Evolutionary conservation across 2,113 vertebrate genomes (phyloP).

Genomic region (Marcusenius ussheri): DNA sequence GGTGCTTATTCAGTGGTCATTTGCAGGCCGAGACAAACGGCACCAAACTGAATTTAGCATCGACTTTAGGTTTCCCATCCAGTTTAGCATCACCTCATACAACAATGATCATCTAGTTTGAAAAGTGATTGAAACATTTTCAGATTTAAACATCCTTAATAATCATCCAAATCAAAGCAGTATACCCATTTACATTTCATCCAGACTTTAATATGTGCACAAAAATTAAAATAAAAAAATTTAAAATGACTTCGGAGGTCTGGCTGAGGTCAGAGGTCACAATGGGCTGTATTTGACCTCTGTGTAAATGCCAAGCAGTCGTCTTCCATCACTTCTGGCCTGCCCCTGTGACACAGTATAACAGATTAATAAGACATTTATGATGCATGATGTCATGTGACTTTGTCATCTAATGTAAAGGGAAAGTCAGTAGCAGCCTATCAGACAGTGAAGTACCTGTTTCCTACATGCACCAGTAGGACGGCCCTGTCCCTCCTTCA

Average conservation of each 20-base stretch:
- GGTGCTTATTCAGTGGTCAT: no score
- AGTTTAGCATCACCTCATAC: neutral
- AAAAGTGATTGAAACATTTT: neutral
- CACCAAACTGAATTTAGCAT: neutral
- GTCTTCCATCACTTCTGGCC: neutral
- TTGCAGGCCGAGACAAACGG: no score
- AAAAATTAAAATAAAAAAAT: neutral
- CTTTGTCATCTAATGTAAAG: neutral
- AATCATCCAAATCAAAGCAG: neutral
- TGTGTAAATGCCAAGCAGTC: no score
- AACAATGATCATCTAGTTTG: neutral
- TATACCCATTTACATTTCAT: neutral
- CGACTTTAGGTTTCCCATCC: neutral
- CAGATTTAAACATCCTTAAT: neutral
- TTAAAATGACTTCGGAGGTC: no score
- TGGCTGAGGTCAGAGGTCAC: no score
- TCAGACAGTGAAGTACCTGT: neutral
- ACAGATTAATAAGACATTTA: neutral
- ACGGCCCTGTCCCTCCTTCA: neutral
- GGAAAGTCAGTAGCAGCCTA: neutral
- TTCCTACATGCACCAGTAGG: neutral
- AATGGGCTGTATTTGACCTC: neutral
- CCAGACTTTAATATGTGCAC: neutral
- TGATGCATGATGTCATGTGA: neutral
- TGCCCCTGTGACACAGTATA: neutral